Evolutionary conservation across 2,113 vertebrate genomes (phyloP).

Genomic region (Heliornis fulica): DNA sequence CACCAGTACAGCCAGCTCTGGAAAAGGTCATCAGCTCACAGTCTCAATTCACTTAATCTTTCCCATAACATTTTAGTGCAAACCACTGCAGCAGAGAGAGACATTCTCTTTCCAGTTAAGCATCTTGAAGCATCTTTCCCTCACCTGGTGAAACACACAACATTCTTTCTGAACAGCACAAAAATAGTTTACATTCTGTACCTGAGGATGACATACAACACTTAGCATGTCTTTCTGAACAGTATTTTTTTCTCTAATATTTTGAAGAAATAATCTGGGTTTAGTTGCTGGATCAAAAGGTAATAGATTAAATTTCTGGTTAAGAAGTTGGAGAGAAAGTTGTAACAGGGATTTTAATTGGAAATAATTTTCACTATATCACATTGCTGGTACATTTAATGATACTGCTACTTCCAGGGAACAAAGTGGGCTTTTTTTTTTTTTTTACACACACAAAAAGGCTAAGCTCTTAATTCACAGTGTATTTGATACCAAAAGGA

Average conservation of each 20-base stretch:
- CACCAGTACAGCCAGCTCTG: background rate
- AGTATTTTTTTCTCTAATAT: background rate
- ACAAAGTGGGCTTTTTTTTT: background rate
- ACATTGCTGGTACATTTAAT: background rate
- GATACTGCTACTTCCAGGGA: background rate
- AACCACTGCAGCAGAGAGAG: background rate
- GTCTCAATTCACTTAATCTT: background rate
- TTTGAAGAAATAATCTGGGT: background rate
- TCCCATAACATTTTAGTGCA: no score
- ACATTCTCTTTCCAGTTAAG: background rate
- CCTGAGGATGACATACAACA: background rate
- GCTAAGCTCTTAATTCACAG: background rate
- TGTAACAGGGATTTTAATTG: background rate
- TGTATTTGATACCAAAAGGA: background rate
- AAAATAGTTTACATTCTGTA: background rate
- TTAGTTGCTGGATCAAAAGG: background rate
- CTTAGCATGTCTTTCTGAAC: background rate
- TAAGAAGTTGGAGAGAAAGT: background rate
- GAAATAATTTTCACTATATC: background rate
- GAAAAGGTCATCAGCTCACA: background rate
- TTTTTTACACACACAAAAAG: background rate
- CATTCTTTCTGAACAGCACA: background rate
- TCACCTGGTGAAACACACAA: background rate
- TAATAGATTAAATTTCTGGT: background rate
- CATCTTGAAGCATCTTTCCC: background rate